phyloP scores from a whole-genome alignment of 2,113 vertebrate genomes.

The Bombycilla garrulus region DNA sequence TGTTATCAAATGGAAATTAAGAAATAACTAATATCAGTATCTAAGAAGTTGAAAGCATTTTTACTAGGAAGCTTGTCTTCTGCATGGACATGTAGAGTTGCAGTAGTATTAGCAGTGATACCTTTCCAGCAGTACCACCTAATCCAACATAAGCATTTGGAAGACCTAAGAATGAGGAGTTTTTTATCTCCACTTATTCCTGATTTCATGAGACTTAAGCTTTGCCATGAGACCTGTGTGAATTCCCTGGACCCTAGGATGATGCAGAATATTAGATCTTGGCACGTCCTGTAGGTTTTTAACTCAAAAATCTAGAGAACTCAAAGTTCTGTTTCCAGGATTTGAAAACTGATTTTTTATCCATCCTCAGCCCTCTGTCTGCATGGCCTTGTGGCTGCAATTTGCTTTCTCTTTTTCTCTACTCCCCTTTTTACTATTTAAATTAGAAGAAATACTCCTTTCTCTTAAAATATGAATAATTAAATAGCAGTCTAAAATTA shows the following conservation, averaged over 20 bases:
- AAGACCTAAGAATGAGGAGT: background rate
- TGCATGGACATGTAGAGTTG: background rate
- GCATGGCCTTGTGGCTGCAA: background rate
- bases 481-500: background rate
- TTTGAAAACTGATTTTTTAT: background rate
- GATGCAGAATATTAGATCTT: background rate
- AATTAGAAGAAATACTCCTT: background rate
- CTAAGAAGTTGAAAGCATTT: slow-evolving; percentile 42
- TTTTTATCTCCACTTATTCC: background rate
- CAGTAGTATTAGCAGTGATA: background rate
- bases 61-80: background rate
- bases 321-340: background rate
- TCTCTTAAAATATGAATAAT: background rate
- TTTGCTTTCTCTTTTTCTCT: background rate
- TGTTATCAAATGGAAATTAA: slow-evolving; percentile 22
- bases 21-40: slow-evolving; percentile 9
- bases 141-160: background rate
- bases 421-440: background rate
- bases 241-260: background rate
- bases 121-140: background rate
- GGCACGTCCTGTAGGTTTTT: background rate
- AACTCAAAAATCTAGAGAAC: background rate
- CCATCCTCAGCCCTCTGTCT: background rate
- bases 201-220: background rate
- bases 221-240: background rate